Percentiles rank a stretch among this genome's conserved stretches.
phyloP scores from a whole-genome alignment of 2,888 invertebrate genomes.

The Tenodera sinensis region DNA sequence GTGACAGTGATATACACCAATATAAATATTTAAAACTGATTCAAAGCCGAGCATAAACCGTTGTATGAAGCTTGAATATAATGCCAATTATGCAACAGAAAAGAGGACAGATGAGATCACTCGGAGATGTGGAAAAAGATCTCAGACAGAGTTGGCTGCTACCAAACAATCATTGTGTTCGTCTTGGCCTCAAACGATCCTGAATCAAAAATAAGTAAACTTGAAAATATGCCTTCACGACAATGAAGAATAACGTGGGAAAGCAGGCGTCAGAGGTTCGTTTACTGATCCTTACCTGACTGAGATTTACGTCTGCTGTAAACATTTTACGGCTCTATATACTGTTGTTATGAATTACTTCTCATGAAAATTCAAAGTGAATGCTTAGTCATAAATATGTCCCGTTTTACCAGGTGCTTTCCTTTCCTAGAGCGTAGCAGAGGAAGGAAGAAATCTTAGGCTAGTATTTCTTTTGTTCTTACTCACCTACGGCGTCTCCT shows the following conservation, averaged over 20 bases:
- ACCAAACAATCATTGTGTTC: no score
- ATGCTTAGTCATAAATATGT: neutral
- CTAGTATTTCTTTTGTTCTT: neutral
- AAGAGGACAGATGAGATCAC: no score
- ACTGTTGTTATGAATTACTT: slow-evolving; percentile 1
- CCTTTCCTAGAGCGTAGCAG: neutral
- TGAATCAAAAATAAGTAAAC: no score
- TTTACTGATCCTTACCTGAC: neutral
- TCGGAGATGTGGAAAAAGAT: no score
- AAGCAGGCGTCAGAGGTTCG: neutral
- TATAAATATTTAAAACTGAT: no score
- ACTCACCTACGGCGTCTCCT: neutral
- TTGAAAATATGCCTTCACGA: no score
- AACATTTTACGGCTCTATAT: neutral
- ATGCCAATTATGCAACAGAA: no score
- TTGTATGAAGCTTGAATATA: no score
- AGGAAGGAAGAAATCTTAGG: neutral
- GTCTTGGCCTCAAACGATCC: no score
- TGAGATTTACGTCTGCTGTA: neutral
- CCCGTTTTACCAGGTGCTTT: neutral
- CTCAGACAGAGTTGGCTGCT: no score
- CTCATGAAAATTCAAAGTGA: neutral
- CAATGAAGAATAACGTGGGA: neutral
- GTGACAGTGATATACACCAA: no score
- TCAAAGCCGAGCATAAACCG: no score